Base-by-base conservation (phyloP, 2,888 invertebrate genomes). In the Sceliomorpha sp. region DNA sequence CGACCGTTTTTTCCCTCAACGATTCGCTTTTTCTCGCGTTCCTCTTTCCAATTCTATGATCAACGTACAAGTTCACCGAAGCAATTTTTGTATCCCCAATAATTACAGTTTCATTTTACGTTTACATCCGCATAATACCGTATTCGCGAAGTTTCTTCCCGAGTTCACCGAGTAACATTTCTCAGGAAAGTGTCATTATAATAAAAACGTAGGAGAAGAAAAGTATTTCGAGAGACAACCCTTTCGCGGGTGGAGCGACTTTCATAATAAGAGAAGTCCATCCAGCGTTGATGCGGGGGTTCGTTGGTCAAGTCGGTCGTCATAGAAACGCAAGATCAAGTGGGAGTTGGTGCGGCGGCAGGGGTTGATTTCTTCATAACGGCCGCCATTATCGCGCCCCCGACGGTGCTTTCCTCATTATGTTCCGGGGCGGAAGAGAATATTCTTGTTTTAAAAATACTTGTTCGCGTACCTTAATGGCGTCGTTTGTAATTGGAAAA, bases 311-410 rank as follows among this genome's bases (percentile, higher is more conserved):
- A 84, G 85, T 79, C 84, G 84, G 86, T 86, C 76, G 79, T 78
- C 77, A 86, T 86, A 85, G 85, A 53, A 76, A 84, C 84, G 73
- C 59, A 73, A 75, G 79, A 79, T 79, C 76, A 79, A 78, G 75
- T 74, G 74, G 75, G 77, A 60, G 60, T 47, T 71, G 55, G 51
- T 42, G 53, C 37, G 42, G 50, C 62, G 74, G 70, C 75, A 72
- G 78, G 81, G 73, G 82, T 84, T 87, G 85, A 87, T 88, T 88
- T 88, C 88, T 88, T 88, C 88, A 86, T 87, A 87, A 87, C 82
- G 86, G 83, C 81, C 77, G 85, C 86, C 86, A 86, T 87, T 85
- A 86, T 86, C 83, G 81, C 83, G 69, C 82, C 73, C 75, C 70
- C 74, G 67, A 60, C 72, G 56, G 60, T 40, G 50, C 74, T 76